A percentile compares a stretch with the other conserved stretches of the same genome.
These are phyloP conservation scores for Prolemur simus DNA, from an alignment of 2,113 vertebrate genomes.

Conservation along the genomic window DNA sequence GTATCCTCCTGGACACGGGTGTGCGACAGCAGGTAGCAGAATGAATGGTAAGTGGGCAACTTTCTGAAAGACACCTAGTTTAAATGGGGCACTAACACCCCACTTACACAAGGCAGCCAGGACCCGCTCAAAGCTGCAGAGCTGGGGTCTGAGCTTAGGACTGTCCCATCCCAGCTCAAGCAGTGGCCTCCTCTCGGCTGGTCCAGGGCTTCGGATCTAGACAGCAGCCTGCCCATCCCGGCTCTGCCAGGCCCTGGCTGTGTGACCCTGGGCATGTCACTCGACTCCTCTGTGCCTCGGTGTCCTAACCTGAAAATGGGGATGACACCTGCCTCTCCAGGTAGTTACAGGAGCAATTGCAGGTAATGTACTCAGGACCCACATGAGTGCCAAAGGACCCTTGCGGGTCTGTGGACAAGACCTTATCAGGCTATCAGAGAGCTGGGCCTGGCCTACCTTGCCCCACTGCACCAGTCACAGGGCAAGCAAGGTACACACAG, in stretches of 20 bases:
- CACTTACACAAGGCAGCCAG: accelerated
- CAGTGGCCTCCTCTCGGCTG: not conserved
- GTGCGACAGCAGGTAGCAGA: accelerated
- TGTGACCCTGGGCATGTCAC: not conserved
- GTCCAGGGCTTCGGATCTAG: not conserved
- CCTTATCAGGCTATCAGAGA: not conserved
- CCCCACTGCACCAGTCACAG: not conserved
- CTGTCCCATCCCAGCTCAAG: not conserved
- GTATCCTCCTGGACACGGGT: not conserved
- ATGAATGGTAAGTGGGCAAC: not conserved
- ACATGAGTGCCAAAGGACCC: not conserved
- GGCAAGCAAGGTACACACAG: not conserved
- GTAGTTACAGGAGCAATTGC: not conserved
- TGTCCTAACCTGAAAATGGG: not conserved
- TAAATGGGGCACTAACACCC: not conserved
- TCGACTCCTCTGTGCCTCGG: not conserved
- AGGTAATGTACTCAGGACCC: not conserved
- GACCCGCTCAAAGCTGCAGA: not conserved
- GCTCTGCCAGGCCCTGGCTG: not conserved
- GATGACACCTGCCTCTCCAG: not conserved
- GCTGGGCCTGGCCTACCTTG: not conserved
- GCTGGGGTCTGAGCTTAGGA: not conserved
- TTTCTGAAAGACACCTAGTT: not conserved
- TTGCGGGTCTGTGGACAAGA: no score
- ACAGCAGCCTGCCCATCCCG: not conserved